Conservation (phyloP, 2,113 vertebrate genomes). For the Solea senegalensis region DNA sequence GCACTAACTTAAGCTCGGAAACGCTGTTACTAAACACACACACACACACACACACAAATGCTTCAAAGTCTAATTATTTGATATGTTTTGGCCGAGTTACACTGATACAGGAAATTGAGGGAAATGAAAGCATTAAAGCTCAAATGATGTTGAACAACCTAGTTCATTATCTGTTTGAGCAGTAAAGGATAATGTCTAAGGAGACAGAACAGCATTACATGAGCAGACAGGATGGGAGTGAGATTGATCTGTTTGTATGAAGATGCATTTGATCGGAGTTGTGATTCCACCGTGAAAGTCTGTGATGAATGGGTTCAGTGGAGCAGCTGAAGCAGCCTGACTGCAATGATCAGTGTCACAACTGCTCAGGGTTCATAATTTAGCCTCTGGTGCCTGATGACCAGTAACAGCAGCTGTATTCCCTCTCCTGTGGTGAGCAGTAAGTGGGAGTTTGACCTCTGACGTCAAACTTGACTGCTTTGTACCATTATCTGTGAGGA, state of each 20-base stretch:
- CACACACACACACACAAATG: slow-evolving; percentile 26
- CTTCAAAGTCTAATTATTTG: too few relatives aligned
- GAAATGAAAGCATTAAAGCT: slow-evolving; percentile 1
- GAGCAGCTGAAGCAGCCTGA: neutral
- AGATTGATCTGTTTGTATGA: slow-evolving; percentile 1
- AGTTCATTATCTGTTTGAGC: slow-evolving; percentile 7
- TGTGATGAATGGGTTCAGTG: neutral
- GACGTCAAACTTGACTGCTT: neutral
- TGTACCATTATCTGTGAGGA: neutral
- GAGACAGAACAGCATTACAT: neutral
- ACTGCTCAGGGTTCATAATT: neutral
- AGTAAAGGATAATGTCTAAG: neutral
- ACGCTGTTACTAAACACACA: slow-evolving; percentile 37
- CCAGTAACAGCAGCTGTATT: neutral
- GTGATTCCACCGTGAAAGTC: neutral
- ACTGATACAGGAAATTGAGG: neutral
- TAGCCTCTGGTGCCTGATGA: neutral
- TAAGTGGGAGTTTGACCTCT: neutral
- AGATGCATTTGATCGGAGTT: neutral
- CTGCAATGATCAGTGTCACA: neutral
- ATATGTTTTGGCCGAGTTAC: slow-evolving; percentile 21
- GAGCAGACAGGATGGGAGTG: neutral
- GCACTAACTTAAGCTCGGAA: slow-evolving; percentile 41
- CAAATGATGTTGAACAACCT: neutral
- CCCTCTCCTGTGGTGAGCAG: neutral